phyloP scores from a whole-genome alignment of 2,113 vertebrate genomes.

The Saiga tatarica region DNA sequence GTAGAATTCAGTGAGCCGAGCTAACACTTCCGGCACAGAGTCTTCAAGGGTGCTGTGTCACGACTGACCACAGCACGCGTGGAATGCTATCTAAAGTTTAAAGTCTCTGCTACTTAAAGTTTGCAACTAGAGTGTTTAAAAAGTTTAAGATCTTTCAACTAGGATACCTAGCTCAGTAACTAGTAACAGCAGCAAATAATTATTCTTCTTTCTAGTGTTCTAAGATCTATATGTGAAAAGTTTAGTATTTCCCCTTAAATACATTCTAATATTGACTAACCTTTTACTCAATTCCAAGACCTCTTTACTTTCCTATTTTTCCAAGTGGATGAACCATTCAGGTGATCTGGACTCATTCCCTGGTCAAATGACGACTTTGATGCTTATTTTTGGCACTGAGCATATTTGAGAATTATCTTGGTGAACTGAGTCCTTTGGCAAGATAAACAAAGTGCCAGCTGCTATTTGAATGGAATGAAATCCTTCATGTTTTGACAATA shows the following conservation, averaged over 20 bases:
- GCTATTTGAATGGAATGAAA: too few species aligned
- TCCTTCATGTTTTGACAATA: not conserved
- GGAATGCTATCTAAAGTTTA: not conserved
- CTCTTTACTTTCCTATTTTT: not conserved
- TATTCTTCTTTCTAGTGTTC: not conserved
- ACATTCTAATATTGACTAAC: not conserved
- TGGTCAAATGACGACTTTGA: accelerated
- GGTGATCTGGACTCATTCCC: not conserved
- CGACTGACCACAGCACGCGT: accelerated
- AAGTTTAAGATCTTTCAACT: not conserved
- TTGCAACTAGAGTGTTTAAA: not conserved
- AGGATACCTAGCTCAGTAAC: too few species aligned
- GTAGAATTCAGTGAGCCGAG: not conserved
- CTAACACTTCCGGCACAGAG: accelerated
- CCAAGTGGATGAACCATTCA: too few species aligned
- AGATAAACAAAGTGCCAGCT: not conserved
- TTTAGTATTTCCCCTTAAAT: not conserved
- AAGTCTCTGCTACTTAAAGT: not conserved
- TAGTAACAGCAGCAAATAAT: not conserved
- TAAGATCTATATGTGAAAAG: not conserved
- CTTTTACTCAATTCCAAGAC: not conserved
- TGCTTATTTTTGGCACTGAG: accelerated
- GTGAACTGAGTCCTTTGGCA: not conserved
- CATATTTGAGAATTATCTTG: accelerated
- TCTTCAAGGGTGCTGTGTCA: too few species aligned